Conservation (phyloP, 2,113 vertebrate species). For the Ptyas mucosa region DNA sequence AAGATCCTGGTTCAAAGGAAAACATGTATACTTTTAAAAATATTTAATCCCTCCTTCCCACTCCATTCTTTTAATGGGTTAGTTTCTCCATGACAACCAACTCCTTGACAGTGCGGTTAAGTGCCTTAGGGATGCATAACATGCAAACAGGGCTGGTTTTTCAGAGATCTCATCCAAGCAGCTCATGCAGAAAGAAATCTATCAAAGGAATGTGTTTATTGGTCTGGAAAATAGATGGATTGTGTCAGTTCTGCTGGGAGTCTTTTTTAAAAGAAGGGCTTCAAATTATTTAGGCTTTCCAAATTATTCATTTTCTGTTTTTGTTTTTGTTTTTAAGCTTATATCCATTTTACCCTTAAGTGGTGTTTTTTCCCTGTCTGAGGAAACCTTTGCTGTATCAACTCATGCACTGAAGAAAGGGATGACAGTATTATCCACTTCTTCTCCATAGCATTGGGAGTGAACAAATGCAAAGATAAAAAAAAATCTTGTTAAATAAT, state of each 20-base stretch:
- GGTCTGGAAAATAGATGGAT: slow-evolving; percentile 19
- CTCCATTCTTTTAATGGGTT: neutral
- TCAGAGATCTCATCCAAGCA: slow-evolving; percentile 33
- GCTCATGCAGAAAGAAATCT: slow-evolving; percentile 9
- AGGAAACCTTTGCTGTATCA: neutral
- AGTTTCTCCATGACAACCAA: slow-evolving; percentile 46
- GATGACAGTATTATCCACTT: neutral
- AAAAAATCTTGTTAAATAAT: neutral
- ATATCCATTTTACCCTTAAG: neutral
- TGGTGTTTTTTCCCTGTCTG: neutral
- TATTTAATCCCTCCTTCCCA: neutral
- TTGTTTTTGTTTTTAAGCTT: neutral
- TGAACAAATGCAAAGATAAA: neutral
- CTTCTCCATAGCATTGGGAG: neutral
- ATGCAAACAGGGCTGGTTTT: slow-evolving; percentile 19
- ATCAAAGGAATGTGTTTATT: neutral
- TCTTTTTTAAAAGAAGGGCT: neutral
- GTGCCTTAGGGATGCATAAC: slow-evolving; percentile 5
- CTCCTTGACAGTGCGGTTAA: slow-evolving; percentile 24
- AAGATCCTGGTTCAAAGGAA: slow-evolving; percentile 4
- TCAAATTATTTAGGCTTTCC: neutral
- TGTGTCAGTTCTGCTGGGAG: neutral
- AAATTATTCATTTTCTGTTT: slow-evolving; percentile 10
- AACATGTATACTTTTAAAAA: neutral
- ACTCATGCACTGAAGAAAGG: neutral